Base-by-base conservation (phyloP, 1,140 invertebrate genomes). In the Drosophila pachea region DNA sequence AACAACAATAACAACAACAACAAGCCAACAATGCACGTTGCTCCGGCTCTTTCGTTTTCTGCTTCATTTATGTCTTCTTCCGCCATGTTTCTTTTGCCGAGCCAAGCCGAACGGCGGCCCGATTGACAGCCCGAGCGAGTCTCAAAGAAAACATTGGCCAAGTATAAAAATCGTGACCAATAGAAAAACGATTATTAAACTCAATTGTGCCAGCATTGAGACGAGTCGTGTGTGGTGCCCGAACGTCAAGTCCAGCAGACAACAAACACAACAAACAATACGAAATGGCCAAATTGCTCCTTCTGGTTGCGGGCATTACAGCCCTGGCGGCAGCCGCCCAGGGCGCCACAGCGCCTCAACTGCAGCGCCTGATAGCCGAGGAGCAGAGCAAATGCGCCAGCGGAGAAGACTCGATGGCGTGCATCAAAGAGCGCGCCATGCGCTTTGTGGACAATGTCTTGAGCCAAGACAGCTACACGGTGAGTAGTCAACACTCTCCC, bases 371-470 rank as follows among this genome's bases (percentile, higher is more conserved):
- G 83, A 92, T 95, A 5, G 94, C 94, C 75, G 93, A 95, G 86
- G 93, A 94, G 88, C 92, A 93, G 76, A 91, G 90, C 22, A 92
- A 94, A 73, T 95, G 94, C 86, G 91, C 91, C 36, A 92, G 92
- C 61, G 94, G 94, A 54, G 94, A 94, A 77, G 95, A 96, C 84
- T 93, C 94, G 6, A 92, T 95, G 43, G 92, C 94, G 29, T 96
- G 95, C 90, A 93, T 95, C 89, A 95, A 95, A 89, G 94, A 93
- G 90, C 95, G 94, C 82, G 92, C 95, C 49, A 93, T 95, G 88
- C 93, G 93, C 54, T 91, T 95, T 49, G 90, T 96, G 76, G 94
- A 95, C 87, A 93, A 93, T 83, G 92, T 95, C 73, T 92, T 95
- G 89, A 93, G 93, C 87, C 94, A 95, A 89, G 94, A 95, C 76